Evolutionary conservation across 2,113 vertebrate genomes (phyloP), one percentile per base, ranked within the genome.

Genomic region (Todiramphus chloris): DNA sequence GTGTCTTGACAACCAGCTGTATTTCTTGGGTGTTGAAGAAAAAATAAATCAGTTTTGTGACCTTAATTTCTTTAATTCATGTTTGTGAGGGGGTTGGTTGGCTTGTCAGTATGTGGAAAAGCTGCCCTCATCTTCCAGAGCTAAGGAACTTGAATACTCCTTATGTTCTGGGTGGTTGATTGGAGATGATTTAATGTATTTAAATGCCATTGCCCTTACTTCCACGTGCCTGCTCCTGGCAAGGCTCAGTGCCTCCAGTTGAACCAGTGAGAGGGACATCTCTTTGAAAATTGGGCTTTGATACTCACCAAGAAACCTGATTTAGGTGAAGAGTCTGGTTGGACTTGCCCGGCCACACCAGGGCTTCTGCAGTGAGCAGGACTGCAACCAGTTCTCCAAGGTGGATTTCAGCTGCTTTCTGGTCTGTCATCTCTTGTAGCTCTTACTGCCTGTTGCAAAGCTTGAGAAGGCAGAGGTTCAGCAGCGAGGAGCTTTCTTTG

Each of bases 171-270:
- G 23, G 16, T 28, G 5, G 15, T 5, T 56, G 12, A 13, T 55
- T 7, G 13, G 73, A 18, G 73, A 9, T n/a, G 18, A 16, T 1
- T 53, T 67, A 9, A 8, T 3, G 4, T n/a, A 4, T 87, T 53
- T 8, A 5, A 25, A 13, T 67, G n/a, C 1, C 11, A 2, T 27
- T 66, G 39, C 4, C 8, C 24, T 73, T 25, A 6, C 43, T 43
- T 43, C 14, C 1, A 13, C 2, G 1, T 43, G 37, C 0, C 0
- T 4, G 4, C 19, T 55, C 13, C 1, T 41, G 76, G 41, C 5
- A 63, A 14, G 35, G 5, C 39, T 50, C 12, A 0, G 39, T 16
- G 41, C 21, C 27, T 77, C 28, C 46, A 24, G 51, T 0, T 39
- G 50, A 4, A 8, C 7, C 14, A 11, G 78, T 50, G 59, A 17